These are phyloP conservation scores for Scaptomyza parva DNA, from an alignment of 2,888 invertebrate genomes.

Conservation along the genomic window DNA sequence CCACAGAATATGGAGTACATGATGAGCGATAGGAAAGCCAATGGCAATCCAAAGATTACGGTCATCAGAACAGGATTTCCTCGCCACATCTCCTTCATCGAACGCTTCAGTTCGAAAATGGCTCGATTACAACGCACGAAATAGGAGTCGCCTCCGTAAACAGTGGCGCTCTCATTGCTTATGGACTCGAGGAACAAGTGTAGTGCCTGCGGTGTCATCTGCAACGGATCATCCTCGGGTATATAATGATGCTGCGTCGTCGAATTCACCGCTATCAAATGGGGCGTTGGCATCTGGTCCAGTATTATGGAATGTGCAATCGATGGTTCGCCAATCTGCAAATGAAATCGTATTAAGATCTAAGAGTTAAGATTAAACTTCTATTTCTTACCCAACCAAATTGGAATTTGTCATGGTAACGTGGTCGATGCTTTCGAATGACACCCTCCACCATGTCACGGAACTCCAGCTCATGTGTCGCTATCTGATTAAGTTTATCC, in stretches of 20 bases:
- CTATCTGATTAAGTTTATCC: slow-evolving; percentile 92
- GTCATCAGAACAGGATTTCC: slow-evolving; percentile 97
- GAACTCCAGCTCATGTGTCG: slow-evolving; percentile 92
- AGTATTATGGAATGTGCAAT: slow-evolving; percentile 97
- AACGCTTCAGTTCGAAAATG: slow-evolving; percentile 93
- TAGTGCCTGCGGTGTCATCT: slow-evolving; percentile 90
- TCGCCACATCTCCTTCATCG: slow-evolving; percentile 93
- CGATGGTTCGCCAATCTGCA: slow-evolving; percentile 91
- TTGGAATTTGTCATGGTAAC: slow-evolving; percentile 93
- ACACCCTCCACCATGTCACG: slow-evolving; percentile 93
- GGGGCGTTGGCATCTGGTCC: slow-evolving; percentile 92
- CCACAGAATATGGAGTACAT: slow-evolving; percentile 98
- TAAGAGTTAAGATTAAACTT: not conserved
- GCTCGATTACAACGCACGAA: slow-evolving; percentile 91
- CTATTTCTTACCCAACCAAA: slow-evolving; percentile 92
- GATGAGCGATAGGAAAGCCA: slow-evolving; percentile 96
- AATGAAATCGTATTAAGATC: not conserved
- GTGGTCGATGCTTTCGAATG: slow-evolving; percentile 90
- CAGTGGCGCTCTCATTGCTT: slow-evolving; percentile 91
- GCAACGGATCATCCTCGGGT: slow-evolving; percentile 92
- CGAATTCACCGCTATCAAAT: slow-evolving; percentile 95
- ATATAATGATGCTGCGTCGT: slow-evolving; percentile 96
- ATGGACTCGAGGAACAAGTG: slow-evolving; percentile 86
- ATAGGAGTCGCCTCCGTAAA: slow-evolving; percentile 93
- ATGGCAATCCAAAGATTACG: slow-evolving; percentile 96